phyloP scores from a whole-genome alignment of 2,888 invertebrate species.

The Dioctria linearis region DNA sequence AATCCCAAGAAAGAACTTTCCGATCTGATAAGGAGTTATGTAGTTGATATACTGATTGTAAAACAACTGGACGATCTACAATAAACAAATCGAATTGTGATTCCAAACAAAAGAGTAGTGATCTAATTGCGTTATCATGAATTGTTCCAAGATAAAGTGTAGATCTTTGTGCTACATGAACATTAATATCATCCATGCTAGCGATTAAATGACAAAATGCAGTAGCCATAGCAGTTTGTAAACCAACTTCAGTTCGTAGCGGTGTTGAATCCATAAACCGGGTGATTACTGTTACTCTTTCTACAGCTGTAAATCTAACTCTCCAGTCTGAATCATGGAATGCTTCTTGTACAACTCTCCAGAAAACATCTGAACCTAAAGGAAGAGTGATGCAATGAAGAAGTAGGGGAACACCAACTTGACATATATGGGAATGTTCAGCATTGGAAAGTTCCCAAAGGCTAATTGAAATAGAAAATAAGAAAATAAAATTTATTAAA shows the following conservation, averaged over 20 bases:
- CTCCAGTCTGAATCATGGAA: constrained; percentile 94
- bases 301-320: constrained; percentile 93
- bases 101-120: constrained; percentile 93
- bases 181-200: constrained; percentile 95
- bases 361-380: constrained; percentile 95
- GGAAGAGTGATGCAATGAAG: constrained; percentile 96
- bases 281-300: constrained; percentile 93
- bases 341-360: constrained; percentile 94
- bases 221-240: constrained; percentile 95
- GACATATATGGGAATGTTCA: constrained; percentile 94
- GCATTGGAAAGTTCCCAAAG: constrained; percentile 94
- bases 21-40: constrained; percentile 94
- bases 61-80: constrained; percentile 95
- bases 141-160: constrained; percentile 94
- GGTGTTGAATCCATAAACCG: constrained; percentile 94
- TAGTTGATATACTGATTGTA: constrained; percentile 95
- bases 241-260: constrained; percentile 83
- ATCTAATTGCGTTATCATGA: constrained; percentile 89
- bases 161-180: constrained; percentile 94
- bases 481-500: background rate
- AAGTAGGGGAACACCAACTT: constrained; percentile 91
- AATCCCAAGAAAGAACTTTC: constrained; percentile 95
- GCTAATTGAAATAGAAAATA: constrained; percentile 71
- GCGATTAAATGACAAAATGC: constrained; percentile 97
- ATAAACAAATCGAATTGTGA: constrained; percentile 98